Conservation (phyloP, 2,113 vertebrate genomes). For the Hemiprocne comata region DNA sequence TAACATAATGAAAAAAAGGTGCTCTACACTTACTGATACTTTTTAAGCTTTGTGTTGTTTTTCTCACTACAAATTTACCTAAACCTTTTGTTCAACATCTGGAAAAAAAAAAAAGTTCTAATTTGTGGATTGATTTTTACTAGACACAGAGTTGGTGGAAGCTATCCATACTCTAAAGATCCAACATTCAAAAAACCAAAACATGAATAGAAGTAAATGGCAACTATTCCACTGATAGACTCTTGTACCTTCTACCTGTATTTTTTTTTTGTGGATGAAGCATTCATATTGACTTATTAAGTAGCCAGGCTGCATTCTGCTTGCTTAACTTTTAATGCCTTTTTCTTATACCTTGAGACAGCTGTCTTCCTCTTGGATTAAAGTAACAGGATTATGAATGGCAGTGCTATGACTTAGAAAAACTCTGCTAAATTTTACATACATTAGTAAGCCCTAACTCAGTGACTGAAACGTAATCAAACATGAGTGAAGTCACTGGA, state of each 20-base stretch:
- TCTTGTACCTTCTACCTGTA: neutral
- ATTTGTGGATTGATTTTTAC: neutral
- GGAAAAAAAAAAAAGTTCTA: neutral
- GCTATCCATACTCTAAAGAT: neutral
- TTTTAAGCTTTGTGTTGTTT: neutral
- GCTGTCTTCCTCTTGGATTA: neutral
- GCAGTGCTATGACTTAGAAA: neutral
- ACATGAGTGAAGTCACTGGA: neutral
- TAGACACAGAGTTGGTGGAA: neutral
- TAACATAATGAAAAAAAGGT: neutral
- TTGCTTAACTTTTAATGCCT: neutral
- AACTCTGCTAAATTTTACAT: neutral
- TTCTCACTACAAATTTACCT: neutral
- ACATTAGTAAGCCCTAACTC: neutral
- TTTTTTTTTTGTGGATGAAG: neutral
- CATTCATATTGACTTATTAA: neutral
- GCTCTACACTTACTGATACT: neutral
- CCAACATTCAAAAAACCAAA: neutral
- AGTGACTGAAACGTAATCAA: neutral
- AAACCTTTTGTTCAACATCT: neutral
- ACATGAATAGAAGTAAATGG: neutral
- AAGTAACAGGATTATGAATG: neutral
- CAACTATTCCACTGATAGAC: neutral
- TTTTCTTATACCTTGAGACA: neutral
- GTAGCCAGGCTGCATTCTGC: neutral